Percentiles rank a stretch among this genome's conserved stretches.
phyloP scores from a whole-genome alignment of 2,113 vertebrate genomes.

The Kobus ellipsiprymnus region DNA sequence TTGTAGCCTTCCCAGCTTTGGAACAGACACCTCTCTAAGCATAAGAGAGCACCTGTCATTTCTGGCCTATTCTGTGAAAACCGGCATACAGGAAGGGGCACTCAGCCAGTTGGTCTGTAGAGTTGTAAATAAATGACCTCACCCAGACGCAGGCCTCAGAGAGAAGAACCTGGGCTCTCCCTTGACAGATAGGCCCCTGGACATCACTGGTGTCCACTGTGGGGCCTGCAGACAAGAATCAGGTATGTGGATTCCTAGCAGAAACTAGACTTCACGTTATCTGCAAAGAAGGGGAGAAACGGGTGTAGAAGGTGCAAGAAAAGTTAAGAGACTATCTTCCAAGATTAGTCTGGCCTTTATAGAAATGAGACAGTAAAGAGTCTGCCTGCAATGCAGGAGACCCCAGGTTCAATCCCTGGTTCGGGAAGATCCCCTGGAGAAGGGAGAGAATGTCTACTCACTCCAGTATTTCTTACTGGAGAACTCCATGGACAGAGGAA shows the following conservation, averaged over 20 bases:
- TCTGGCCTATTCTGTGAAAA: not conserved
- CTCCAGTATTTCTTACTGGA: not conserved
- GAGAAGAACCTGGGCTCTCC: not conserved
- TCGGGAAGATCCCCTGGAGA: not conserved
- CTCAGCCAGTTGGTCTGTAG: not conserved
- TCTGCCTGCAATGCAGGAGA: not conserved
- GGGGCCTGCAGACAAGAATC: not conserved
- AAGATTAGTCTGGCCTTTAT: not conserved
- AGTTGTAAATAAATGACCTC: not conserved
- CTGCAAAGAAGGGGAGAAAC: not conserved
- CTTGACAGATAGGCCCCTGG: not conserved
- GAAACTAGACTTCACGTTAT: not conserved
- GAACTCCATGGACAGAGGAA: not conserved
- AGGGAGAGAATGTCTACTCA: not conserved
- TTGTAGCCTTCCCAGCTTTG: not conserved
- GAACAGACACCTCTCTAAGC: not conserved
- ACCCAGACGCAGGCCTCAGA: not conserved
- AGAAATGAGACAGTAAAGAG: not conserved
- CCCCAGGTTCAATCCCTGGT: not conserved
- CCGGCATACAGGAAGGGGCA: not conserved
- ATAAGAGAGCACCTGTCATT: not conserved
- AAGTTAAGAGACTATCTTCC: not conserved
- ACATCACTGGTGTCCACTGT: not conserved
- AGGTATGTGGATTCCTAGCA: not conserved
- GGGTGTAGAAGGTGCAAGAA: not conserved